phyloP scores from a whole-genome alignment of 2,797 vertebrate species.

The Australoheros facetus region DNA sequence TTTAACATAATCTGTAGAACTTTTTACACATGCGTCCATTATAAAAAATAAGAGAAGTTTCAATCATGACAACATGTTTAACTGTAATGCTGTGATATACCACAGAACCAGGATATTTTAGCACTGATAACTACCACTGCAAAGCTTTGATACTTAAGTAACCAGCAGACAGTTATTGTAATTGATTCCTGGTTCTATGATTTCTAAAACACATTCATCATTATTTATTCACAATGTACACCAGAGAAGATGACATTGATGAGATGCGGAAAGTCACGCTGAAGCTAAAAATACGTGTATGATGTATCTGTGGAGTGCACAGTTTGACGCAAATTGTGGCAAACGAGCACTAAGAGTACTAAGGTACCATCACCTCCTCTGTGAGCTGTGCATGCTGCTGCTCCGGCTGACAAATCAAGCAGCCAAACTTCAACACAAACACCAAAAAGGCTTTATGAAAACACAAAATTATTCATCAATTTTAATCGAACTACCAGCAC shows the following conservation, averaged over 20 bases:
- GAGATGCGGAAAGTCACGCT: neutral
- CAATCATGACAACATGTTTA: neutral
- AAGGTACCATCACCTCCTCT: neutral
- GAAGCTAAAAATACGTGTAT: neutral
- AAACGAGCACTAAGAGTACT: neutral
- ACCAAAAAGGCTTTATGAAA: neutral
- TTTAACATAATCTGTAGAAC: neutral
- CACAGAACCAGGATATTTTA: neutral
- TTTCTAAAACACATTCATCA: neutral
- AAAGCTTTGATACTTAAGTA: too few relatives aligned
- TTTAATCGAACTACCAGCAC: neutral
- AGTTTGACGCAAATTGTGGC: neutral
- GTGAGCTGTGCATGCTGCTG: neutral
- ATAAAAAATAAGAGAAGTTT: neutral
- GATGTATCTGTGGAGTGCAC: conserved; percentile 5
- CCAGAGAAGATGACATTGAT: neutral
- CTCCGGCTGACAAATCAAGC: neutral
- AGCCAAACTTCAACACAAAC: neutral
- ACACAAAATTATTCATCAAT: neutral
- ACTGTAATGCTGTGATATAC: neutral
- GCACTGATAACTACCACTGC: neutral
- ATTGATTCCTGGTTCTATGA: neutral
- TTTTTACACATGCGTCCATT: rapidly evolving
- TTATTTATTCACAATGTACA: neutral
- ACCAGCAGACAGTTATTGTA: neutral